phyloP scores from a whole-genome alignment of 2,888 invertebrate genomes.

The Agonopterix subpropinquella region DNA sequence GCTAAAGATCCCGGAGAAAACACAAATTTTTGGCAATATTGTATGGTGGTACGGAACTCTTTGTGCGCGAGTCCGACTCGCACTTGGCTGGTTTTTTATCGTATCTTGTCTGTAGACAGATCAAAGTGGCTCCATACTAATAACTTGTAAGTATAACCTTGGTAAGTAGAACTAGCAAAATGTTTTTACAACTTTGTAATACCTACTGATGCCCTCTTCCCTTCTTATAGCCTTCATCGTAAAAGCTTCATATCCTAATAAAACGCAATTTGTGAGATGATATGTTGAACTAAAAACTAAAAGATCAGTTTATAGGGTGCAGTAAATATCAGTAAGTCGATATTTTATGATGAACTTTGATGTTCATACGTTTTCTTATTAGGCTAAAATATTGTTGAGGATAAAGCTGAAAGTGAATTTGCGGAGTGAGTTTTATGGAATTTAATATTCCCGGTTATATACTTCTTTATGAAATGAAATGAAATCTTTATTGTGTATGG shows the following conservation, averaged over 20 bases:
- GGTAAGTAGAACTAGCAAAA: not conserved
- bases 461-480: too few relatives aligned
- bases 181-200: conserved; percentile 12
- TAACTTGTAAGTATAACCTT: too few relatives aligned
- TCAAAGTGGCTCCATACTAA: too few relatives aligned
- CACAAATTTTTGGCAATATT: too few relatives aligned
- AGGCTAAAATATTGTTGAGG: not conserved
- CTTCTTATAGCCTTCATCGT: conserved; percentile 17
- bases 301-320: conserved; percentile 16
- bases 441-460: not conserved
- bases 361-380: conserved; percentile 1
- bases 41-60: too few relatives aligned
- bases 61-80: too few relatives aligned
- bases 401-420: not conserved
- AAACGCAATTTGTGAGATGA: conserved; percentile 20
- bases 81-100: too few relatives aligned
- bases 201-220: conserved; percentile 5
- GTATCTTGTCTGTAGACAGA: too few relatives aligned
- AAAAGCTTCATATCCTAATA: conserved; percentile 22
- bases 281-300: conserved; percentile 14
- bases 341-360: conserved; percentile 14
- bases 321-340: conserved; percentile 21
- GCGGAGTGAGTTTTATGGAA: not conserved
- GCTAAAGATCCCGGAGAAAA: too few relatives aligned
- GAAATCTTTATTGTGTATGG: too few relatives aligned